phyloP scores from a whole-genome alignment of 2,888 invertebrate genomes.

The Volucella inanis region DNA sequence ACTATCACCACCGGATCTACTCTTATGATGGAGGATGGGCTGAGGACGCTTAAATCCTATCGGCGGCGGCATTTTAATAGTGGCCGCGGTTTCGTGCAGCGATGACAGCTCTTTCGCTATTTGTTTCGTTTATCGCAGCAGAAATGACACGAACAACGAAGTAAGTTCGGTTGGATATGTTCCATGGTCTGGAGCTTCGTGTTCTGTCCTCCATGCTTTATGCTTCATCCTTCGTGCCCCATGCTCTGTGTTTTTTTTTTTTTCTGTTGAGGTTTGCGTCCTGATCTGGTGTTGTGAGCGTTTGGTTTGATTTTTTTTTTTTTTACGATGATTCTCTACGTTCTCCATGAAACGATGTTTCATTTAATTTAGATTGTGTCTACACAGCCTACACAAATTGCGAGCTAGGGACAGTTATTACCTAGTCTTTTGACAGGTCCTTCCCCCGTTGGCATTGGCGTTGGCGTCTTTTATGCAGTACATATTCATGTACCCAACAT shows the following conservation, averaged over 20 bases:
- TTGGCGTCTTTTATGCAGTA: background rate
- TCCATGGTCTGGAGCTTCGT: background rate
- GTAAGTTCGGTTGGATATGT: background rate
- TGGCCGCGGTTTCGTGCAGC: conserved; percentile 61
- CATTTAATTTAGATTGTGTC: conserved; percentile 33
- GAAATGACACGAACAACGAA: conserved; percentile 43
- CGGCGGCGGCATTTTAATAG: conserved; percentile 56
- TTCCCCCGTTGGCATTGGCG: background rate
- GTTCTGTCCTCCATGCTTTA: conserved; percentile 9
- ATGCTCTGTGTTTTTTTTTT: conserved; percentile 3
- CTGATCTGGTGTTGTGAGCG: too few relatives aligned
- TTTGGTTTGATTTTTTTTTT: background rate
- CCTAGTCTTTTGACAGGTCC: background rate
- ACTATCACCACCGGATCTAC: background rate
- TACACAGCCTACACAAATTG: background rate
- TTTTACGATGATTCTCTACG: background rate
- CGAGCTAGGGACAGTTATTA: conserved; percentile 13
- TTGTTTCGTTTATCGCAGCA: conserved; percentile 62
- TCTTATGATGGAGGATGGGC: background rate
- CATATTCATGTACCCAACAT: conserved; percentile 13
- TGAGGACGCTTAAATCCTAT: conserved; percentile 46
- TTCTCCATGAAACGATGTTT: background rate
- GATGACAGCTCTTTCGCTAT: conserved; percentile 65
- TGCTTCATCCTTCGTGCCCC: background rate
- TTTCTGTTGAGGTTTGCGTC: background rate